A percentile compares a stretch with the other conserved stretches of the same genome.
Evolutionary conservation across 2,797 vertebrate species (phyloP).

Genomic region (Micromesistius poutassou): DNA sequence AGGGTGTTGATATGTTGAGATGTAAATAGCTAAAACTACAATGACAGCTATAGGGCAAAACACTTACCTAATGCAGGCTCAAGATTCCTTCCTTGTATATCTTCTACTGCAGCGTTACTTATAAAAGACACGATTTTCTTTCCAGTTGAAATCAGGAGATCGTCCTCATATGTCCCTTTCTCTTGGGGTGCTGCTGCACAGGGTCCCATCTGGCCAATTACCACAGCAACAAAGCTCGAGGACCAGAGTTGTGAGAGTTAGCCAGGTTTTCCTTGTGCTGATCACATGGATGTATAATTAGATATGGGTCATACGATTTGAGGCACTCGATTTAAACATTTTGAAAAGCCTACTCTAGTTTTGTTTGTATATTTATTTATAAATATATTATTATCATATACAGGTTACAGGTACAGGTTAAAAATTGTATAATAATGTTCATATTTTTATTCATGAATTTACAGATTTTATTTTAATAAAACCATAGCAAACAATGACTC

Average conservation of each 20-base stretch:
- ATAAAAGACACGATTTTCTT: slow-evolving; percentile 6
- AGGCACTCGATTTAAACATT: not conserved
- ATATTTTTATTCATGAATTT: not conserved
- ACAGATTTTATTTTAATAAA: not conserved
- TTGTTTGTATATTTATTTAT: not conserved
- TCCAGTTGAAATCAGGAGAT: slow-evolving; percentile 13
- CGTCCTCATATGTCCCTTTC: slow-evolving; percentile 4
- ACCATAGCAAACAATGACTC: not conserved
- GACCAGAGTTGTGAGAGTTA: slow-evolving; percentile 37
- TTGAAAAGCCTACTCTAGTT: not conserved
- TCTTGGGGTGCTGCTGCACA: slow-evolving; percentile 22
- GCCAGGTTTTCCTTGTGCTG: slow-evolving; percentile 20
- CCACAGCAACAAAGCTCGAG: slow-evolving; percentile 57
- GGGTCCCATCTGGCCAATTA: slow-evolving; percentile 65
- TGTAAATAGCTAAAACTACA: not conserved
- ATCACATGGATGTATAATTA: slow-evolving; percentile 7
- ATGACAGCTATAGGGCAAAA: not conserved
- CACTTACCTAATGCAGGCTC: not conserved
- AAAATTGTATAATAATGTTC: not conserved
- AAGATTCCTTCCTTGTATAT: slow-evolving; percentile 1
- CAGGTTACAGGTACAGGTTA: not conserved
- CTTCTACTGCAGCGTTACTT: slow-evolving; percentile 8
- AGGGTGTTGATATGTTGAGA: not conserved
- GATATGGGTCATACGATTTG: not conserved
- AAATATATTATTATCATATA: not conserved